A percentile compares a stretch with the other conserved stretches of the same genome.
Conservation (phyloP, 2,888 invertebrate genomes). For the Eupelmus urozonus region DNA sequence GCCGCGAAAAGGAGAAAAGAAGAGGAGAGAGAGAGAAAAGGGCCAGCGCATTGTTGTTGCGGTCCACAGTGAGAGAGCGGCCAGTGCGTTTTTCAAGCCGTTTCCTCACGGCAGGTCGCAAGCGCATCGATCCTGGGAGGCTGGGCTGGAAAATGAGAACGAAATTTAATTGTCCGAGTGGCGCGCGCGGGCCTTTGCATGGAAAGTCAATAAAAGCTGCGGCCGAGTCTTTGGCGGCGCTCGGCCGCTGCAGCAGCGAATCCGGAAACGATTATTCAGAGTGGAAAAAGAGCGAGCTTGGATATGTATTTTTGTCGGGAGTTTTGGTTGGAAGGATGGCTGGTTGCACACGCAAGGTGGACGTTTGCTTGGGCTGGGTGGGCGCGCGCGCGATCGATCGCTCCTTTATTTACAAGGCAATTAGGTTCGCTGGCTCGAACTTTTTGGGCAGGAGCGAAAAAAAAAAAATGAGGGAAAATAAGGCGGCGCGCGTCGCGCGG, state of each 20-base stretch:
- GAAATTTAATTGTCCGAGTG: conserved; percentile 37
- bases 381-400: conserved; percentile 47
- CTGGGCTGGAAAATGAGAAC: conserved; percentile 27
- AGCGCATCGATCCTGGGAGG: conserved; percentile 10
- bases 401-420: conserved; percentile 53
- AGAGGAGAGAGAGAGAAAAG: not conserved
- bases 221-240: conserved; percentile 11
- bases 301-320: too few relatives aligned
- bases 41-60: too few relatives aligned
- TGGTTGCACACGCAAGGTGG: too few relatives aligned
- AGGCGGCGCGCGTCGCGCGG: not conserved
- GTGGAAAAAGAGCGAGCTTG: not conserved
- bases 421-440: conserved; percentile 28
- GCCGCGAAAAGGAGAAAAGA: not conserved
- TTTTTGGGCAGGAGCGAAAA: not conserved
- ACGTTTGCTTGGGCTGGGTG: not conserved
- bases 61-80: too few relatives aligned
- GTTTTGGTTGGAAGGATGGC: too few relatives aligned
- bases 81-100: too few relatives aligned
- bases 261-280: conserved; percentile 52
- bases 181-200: not conserved
- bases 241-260: too few relatives aligned
- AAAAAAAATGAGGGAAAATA: conserved; percentile 11
- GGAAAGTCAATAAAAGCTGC: conserved; percentile 43
- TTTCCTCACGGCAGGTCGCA: too few relatives aligned